Conservation (phyloP, 2,888 invertebrate species). For the Drosophila cognata region DNA sequence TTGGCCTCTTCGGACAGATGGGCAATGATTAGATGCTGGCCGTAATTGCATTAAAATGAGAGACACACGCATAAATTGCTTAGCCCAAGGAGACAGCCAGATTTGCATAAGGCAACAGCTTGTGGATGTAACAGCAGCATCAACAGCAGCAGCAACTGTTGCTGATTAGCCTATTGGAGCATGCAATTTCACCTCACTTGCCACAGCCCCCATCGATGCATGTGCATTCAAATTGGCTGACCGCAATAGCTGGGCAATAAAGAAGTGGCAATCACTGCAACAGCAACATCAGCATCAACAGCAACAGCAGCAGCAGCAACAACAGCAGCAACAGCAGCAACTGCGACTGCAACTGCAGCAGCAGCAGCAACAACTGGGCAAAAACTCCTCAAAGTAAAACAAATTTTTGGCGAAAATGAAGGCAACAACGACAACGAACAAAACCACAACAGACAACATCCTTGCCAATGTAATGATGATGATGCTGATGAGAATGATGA, state of each 20-base stretch:
- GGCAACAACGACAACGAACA: conserved; percentile 17
- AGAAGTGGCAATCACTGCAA: conserved; percentile 22
- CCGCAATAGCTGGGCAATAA: conserved; percentile 3
- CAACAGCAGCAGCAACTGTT: conserved; percentile 48
- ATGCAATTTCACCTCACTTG: conserved; percentile 33
- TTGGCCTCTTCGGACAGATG: background rate
- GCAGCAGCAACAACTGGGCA: conserved; percentile 11
- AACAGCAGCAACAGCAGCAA: background rate
- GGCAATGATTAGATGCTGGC: background rate
- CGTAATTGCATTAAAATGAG: conserved; percentile 24
- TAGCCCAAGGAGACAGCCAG: conserved; percentile 3
- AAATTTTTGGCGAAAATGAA: conserved; percentile 47
- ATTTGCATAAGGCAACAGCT: conserved; percentile 11
- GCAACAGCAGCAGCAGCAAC: background rate
- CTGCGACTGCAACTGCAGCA: no score
- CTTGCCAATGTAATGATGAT: background rate
- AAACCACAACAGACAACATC: background rate
- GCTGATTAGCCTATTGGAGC: conserved; percentile 51
- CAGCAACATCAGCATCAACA: conserved; percentile 5
- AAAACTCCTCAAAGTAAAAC: conserved; percentile 58
- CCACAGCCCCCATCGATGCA: conserved; percentile 10
- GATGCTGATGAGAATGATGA: background rate
- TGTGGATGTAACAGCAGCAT: conserved; percentile 23
- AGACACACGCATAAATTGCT: conserved; percentile 21
- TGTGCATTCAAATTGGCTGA: conserved; percentile 40